These are phyloP conservation scores for Chrysaora quinquecirrha DNA, from an alignment of 30 jellyfish, hydroid and myxozoan species.

Conservation along the genomic window DNA sequence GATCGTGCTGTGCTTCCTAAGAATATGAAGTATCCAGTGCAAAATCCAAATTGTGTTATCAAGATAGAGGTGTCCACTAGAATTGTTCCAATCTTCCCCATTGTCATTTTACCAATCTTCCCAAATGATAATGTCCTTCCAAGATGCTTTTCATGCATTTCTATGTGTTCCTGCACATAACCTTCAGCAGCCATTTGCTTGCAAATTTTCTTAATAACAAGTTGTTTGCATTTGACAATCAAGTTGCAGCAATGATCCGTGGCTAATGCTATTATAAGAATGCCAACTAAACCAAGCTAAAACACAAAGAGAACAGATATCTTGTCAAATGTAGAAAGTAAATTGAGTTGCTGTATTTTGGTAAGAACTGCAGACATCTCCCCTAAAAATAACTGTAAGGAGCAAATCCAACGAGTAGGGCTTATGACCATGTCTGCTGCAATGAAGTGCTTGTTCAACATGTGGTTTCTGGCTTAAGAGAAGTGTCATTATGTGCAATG, in stretches of 20 bases:
- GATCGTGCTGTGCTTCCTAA: slow-evolving; percentile 93
- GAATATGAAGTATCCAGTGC: slow-evolving; percentile 90
- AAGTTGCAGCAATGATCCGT: slow-evolving; percentile 96
- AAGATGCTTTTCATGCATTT: slow-evolving; percentile 50
- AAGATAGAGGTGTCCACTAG: slow-evolving; percentile 86
- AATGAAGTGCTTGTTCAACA: too few relatives aligned
- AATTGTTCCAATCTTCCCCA: slow-evolving; percentile 87
- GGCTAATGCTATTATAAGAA: slow-evolving; percentile 78
- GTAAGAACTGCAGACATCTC: too few relatives aligned
- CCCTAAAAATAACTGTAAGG: too few relatives aligned
- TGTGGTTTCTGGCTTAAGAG: too few relatives aligned
- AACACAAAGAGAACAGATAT: too few relatives aligned
- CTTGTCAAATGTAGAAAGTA: too few relatives aligned
- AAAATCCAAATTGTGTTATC: slow-evolving; percentile 93
- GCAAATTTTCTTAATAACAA: slow-evolving; percentile 67
- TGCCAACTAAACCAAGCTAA: slow-evolving; percentile 89
- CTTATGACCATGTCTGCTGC: too few relatives aligned
- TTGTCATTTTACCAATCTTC: slow-evolving; percentile 77
- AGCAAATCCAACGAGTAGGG: too few relatives aligned
- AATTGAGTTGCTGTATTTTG: too few relatives aligned
- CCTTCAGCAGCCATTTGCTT: slow-evolving; percentile 67
- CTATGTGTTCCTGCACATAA: slow-evolving; percentile 29
- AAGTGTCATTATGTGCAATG: too few relatives aligned
- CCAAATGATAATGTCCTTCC: slow-evolving; percentile 92
- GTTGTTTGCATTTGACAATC: slow-evolving; percentile 85